Evolutionary conservation across 1,140 invertebrate genomes (phyloP), one percentile per base, ranked within the genome.

Genomic region (Pygmarrhopalites habei): DNA sequence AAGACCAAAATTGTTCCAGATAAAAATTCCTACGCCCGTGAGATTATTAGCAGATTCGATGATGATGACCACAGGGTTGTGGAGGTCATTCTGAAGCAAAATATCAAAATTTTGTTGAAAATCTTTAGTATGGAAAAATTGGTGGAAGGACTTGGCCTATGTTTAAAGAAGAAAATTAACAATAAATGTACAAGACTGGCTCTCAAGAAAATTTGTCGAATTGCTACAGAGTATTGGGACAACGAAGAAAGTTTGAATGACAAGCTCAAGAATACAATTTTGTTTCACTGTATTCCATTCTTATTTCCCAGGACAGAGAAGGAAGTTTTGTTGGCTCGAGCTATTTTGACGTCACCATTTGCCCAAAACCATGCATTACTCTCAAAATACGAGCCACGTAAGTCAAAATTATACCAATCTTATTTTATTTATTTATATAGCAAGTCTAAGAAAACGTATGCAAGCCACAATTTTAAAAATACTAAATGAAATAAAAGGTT

Each of bases 31-130:
- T 47, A 25, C 29, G 28, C 23, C n/a, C 12, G 15, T 15, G 23
- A 49, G 7, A 7, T 49, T 10, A 23, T 49, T 30, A n/a, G 5
- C 15, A 29, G 66, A 60, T 71, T 71, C 53, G 14, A 28, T 12
- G 69, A 71, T 59, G 63, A 71, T 15, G 26, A 46, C 44, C 7
- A 12, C n/a, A 15, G 14, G 3, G 57, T 71, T 28, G 44, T 66
- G 12, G n/a, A 17, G 21, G 2, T 32, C 1, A 23, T 71, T 25
- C 2, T 67, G 12, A 64, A 62, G 21, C 0, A 0, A 1, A 65
- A 70, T 29, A 12, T 56, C 0, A 43, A 26, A 12, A 19, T 61
- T 4, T 44, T 67, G 15, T 17, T 25, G 2, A 39, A 65, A 41
- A 10, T 70, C 19, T 70, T 67, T 51, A 46, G 29, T 17, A 46